Evolutionary conservation across 2,113 vertebrate species (phyloP), one percentile per base, ranked within the genome.

Genomic region (Psilopogon haemacephalus): DNA sequence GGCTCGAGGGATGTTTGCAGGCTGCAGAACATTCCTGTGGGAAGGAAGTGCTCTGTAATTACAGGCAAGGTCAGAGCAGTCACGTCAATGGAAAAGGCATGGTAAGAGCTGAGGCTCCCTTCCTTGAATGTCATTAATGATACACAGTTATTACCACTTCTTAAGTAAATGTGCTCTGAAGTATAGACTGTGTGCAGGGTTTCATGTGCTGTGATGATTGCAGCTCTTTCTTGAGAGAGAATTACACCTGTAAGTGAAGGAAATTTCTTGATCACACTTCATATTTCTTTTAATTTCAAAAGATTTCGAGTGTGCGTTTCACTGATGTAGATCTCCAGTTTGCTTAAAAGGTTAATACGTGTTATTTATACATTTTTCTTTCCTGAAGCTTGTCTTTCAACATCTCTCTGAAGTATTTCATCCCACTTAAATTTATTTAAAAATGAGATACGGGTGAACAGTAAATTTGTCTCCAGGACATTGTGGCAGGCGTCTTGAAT

Each of bases 41-140:
- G 94, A 92, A 95, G 77, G 56, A 78, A 88, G 46, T 62, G 79
- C 56, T 73, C 92, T 95, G 75, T 96, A 96, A 97, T 97, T 95
- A 96, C 86, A 96, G 78, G 56, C 69, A 86, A 94, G 88, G 93
- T 92, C 80, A 85, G 73, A 1, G 32, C 83, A 95, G 89, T 94
- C 56, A 52, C 69, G 86, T 95, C 68, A 33, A 1, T 87, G 77
- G 77, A 79, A 85, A 67, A 94, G 76, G 86, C 60, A 64, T 65
- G 24, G 65, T 40, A 33, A 46, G 74, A 84, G 63, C 77, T 92
- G 82, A 52, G 38, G 44, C 65, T 69, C 13, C 35, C 8, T 75
- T 21, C 44, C 15, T 50, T 91, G 44, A 42, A 71, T 78, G 64
- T 73, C 87, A 52, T 68, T 80, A 72, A 21, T 1, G 20, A 65